A percentile compares a stretch with the other conserved stretches of the same genome.
Conservation (phyloP, 2,888 invertebrate species). For the Torymus texanus region DNA sequence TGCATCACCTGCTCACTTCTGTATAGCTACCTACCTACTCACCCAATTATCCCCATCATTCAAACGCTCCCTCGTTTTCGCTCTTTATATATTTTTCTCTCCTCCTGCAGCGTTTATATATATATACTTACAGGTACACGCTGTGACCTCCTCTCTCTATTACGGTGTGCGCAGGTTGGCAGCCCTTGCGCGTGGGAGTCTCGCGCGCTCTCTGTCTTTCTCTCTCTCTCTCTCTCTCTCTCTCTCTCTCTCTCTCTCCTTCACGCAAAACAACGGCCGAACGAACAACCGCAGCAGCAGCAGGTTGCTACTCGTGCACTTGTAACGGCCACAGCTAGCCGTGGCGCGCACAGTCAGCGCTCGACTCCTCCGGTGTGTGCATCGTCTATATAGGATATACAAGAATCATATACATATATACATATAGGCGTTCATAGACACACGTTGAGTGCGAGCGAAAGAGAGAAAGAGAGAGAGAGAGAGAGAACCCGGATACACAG, state of each 20-base stretch:
- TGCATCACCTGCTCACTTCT: no score
- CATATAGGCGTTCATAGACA: no score
- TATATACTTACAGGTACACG: no score
- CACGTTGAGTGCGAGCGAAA: not conserved
- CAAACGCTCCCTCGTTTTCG: not conserved
- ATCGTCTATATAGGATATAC: no score
- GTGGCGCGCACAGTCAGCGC: conserved; percentile 6
- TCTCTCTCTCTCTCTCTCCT: not conserved
- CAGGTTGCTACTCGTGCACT: not conserved
- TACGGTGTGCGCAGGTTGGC: conserved; percentile 6
- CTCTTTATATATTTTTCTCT: not conserved
- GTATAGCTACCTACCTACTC: not conserved
- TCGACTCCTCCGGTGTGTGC: not conserved
- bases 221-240: not conserved
- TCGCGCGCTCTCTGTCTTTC: not conserved
- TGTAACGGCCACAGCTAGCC: not conserved
- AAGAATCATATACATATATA: no score
- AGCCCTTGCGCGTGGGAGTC: conserved; percentile 24
- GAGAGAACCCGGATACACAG: not conserved
- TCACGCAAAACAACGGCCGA: not conserved
- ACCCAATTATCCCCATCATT: not conserved
- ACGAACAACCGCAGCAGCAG: no score
- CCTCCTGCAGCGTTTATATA: no score
- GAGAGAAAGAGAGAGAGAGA: conserved; percentile 7
- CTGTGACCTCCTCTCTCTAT: no score